These are phyloP conservation scores for Epizoanthus ramosus DNA, from an alignment of 92 coral and sea anemone genomes.

Conservation along the genomic window DNA sequence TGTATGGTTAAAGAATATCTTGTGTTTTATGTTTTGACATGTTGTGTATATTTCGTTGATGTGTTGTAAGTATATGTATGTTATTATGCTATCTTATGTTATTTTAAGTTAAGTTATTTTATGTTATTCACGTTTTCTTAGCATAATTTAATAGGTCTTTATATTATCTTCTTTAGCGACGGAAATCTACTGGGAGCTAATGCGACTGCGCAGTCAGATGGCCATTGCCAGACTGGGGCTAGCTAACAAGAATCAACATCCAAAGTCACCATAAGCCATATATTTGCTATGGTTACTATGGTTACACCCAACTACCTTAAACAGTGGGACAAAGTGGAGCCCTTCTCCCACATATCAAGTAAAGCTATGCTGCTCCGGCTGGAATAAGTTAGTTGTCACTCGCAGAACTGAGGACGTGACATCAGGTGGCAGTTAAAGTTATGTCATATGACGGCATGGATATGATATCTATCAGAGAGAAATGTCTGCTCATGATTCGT, in stretches of 20 bases:
- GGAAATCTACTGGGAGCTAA: slow-evolving; percentile 97
- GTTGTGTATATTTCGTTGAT: neutral
- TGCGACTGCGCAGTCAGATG: slow-evolving; percentile 91
- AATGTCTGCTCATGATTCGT: too few species aligned
- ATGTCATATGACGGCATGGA: too few species aligned
- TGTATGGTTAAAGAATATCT: too few species aligned
- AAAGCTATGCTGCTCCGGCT: too few species aligned
- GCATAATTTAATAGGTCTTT: neutral
- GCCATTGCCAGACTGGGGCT: slow-evolving; percentile 87
- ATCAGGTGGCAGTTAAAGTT: too few species aligned
- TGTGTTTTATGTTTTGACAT: neutral
- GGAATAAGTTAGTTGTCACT: too few species aligned
- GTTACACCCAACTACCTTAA: neutral
- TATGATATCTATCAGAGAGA: too few species aligned
- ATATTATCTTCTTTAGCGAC: slow-evolving; percentile 60
- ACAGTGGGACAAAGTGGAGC: too few species aligned
- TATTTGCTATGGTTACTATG: slow-evolving; percentile 3
- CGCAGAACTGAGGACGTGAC: too few species aligned
- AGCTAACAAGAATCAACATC: slow-evolving; percentile 36
- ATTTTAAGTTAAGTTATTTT: neutral
- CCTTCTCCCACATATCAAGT: too few species aligned
- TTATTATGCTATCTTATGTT: neutral
- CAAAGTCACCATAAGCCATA: slow-evolving; percentile 4
- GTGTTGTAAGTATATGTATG: neutral
- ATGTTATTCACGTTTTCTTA: neutral